Evolutionary conservation across 2,888 invertebrate genomes (phyloP).

Genomic region (Erebia aethiops): DNA sequence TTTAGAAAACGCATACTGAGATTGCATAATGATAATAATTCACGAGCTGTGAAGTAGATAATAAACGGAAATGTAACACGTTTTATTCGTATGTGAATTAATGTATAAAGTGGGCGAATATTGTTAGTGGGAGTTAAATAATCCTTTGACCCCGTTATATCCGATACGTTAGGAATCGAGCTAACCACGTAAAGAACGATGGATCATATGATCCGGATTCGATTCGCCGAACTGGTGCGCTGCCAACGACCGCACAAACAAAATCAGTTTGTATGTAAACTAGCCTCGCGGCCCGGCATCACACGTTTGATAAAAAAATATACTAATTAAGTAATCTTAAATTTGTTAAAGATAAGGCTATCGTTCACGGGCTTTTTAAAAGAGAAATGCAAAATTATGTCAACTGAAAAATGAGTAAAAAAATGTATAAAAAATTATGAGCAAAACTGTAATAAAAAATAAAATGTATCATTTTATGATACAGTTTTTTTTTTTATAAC

Average conservation of each 20-base stretch:
- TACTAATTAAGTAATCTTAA: not conserved
- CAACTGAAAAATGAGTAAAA: too few relatives aligned
- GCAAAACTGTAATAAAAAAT: too few relatives aligned
- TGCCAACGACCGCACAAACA: slow-evolving; percentile 30
- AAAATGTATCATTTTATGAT: too few relatives aligned
- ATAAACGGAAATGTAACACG: slow-evolving; percentile 16
- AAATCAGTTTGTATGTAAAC: slow-evolving; percentile 5
- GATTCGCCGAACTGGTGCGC: slow-evolving; percentile 24
- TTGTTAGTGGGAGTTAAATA: slow-evolving; percentile 28
- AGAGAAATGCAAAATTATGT: too few relatives aligned
- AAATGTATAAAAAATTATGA: too few relatives aligned
- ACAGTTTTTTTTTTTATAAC: too few relatives aligned
- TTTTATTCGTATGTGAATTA: slow-evolving; percentile 13
- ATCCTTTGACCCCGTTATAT: slow-evolving; percentile 40
- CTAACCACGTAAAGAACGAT: slow-evolving; percentile 29
- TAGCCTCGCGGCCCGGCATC: not conserved
- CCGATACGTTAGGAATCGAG: slow-evolving; percentile 31
- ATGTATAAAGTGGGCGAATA: slow-evolving; percentile 17
- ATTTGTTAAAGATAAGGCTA: not conserved
- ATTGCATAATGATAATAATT: slow-evolving; percentile 15
- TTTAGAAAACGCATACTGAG: slow-evolving; percentile 21
- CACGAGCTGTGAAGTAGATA: slow-evolving; percentile 13
- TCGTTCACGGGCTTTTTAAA: too few relatives aligned
- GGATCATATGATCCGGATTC: slow-evolving; percentile 33
- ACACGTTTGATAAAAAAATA: not conserved